Evolutionary conservation across 2,797 vertebrate species (phyloP).

Genomic region (Sternarchorhynchus goeldii): DNA sequence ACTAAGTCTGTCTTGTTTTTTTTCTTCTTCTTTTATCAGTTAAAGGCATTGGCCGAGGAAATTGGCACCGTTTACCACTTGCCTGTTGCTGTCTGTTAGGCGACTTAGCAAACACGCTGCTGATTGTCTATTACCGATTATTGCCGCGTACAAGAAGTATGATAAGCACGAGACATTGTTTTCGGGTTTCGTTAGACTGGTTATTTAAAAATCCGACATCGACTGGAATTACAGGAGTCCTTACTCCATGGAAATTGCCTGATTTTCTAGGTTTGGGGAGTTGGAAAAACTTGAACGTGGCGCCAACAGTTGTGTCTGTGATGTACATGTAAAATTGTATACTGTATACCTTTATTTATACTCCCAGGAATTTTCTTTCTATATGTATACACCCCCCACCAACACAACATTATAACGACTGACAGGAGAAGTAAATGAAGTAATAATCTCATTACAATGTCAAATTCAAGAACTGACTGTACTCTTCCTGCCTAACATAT

Average conservation of each 20-base stretch:
- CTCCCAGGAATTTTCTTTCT: no score
- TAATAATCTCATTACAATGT: no score
- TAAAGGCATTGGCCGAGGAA: neutral
- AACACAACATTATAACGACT: no score
- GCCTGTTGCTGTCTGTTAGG: neutral
- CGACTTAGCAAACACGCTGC: no score
- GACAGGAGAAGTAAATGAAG: no score
- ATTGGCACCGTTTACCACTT: neutral
- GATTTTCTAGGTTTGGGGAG: neutral
- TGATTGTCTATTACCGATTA: neutral
- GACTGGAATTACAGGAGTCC: neutral
- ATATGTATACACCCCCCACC: no score
- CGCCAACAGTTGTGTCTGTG: neutral
- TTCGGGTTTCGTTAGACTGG: neutral
- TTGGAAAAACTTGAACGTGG: neutral
- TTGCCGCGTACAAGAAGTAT: neutral
- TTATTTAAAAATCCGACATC: neutral
- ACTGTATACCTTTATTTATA: no score
- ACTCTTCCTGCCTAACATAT: no score
- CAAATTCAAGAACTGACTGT: no score
- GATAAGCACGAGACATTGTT: neutral
- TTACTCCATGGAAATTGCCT: neutral
- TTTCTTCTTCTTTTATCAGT: neutral
- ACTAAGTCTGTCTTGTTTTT: neutral
- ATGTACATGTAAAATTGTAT: no score